These are phyloP conservation scores for Probaryconus sp. DNA, from an alignment of 1,140 invertebrate genomes.

Conservation along the genomic window DNA sequence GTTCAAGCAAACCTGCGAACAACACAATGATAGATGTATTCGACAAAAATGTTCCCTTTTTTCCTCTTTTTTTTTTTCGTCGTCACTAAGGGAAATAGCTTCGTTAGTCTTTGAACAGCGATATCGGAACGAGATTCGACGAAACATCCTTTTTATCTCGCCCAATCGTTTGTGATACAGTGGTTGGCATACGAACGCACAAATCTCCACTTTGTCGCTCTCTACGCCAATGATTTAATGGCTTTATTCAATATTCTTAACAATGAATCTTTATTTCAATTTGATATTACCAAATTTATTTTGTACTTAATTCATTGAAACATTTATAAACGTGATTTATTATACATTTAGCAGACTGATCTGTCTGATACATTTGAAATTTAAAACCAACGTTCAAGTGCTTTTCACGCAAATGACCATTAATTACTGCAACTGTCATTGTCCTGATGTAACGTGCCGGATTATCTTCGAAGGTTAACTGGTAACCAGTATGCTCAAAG, in stretches of 20 bases:
- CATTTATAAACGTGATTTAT: too few species aligned
- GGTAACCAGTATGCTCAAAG: slow-evolving; percentile 27
- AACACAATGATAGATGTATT: too few species aligned
- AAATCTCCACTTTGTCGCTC: slow-evolving; percentile 71
- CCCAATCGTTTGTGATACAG: slow-evolving; percentile 75
- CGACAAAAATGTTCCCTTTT: too few species aligned
- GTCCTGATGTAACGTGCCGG: too few species aligned
- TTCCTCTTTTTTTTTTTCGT: too few species aligned
- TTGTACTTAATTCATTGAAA: too few species aligned
- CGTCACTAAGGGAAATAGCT: slow-evolving; percentile 20
- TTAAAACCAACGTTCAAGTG: too few species aligned
- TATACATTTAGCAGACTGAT: too few species aligned
- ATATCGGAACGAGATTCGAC: slow-evolving; percentile 58
- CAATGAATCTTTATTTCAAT: slow-evolving; percentile 57
- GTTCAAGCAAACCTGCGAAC: too few species aligned
- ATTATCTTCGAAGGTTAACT: not conserved
- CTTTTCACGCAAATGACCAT: too few species aligned
- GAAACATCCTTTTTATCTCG: slow-evolving; percentile 72
- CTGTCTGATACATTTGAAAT: too few species aligned
- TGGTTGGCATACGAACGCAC: slow-evolving; percentile 70
- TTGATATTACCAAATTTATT: not conserved
- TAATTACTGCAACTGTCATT: too few species aligned
- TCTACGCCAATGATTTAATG: slow-evolving; percentile 72
- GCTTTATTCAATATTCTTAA: slow-evolving; percentile 67
- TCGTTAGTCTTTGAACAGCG: slow-evolving; percentile 49